Conservation (phyloP, 2,113 vertebrate species). For the Speoplatyrhinus poulsoni region DNA sequence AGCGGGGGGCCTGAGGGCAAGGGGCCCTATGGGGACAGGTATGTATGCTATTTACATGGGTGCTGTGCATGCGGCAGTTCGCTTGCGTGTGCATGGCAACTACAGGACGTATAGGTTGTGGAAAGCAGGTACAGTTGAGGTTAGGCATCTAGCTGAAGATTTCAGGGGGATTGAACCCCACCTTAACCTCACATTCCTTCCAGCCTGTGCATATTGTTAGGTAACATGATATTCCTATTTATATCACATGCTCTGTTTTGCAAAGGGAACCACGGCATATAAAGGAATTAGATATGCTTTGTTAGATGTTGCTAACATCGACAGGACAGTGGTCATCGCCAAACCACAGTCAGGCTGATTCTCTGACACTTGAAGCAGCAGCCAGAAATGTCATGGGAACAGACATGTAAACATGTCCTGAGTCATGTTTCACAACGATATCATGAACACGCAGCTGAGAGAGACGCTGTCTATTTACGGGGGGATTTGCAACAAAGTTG, state of each 20-base stretch:
- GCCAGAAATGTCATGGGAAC: background rate
- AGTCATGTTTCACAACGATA: conserved; percentile 30
- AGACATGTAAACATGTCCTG: conserved; percentile 15
- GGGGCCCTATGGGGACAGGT: conserved; percentile 4
- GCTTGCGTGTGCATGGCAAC: background rate
- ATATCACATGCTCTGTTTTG: conserved; percentile 9
- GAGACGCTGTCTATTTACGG: background rate
- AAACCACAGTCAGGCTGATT: background rate
- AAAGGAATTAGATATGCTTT: conserved; percentile 5
- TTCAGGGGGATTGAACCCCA: no score
- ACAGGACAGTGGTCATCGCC: background rate
- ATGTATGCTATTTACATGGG: background rate
- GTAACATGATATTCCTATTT: background rate
- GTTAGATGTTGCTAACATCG: conserved; percentile 27
- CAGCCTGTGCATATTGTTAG: background rate
- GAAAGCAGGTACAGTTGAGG: no score
- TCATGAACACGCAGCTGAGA: conserved; percentile 24
- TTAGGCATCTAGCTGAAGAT: no score
- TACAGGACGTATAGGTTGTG: no score
- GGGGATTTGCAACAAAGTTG: background rate
- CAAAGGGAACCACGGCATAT: background rate
- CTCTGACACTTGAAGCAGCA: background rate
- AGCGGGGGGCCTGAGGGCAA: conserved; percentile 7
- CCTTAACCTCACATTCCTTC: background rate
- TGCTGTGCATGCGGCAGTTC: background rate